Evolutionary conservation across 2,888 invertebrate species (phyloP).

Genomic region (Ochlodes sylvanus): DNA sequence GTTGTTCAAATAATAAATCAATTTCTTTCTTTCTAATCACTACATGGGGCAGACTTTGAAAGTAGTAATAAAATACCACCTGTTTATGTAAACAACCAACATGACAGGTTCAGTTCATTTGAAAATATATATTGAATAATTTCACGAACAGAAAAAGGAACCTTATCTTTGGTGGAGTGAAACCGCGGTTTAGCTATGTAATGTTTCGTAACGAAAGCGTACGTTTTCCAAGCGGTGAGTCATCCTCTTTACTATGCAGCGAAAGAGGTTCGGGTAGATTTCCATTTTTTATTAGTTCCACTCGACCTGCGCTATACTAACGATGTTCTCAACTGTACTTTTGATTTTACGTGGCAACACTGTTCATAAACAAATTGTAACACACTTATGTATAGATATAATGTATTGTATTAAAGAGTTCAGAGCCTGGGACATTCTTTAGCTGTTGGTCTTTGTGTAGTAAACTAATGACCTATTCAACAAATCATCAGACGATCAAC

Average conservation of each 20-base stretch:
- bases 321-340: slow-evolving; percentile 18
- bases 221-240: slow-evolving; percentile 50
- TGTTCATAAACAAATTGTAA: background rate
- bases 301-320: slow-evolving; percentile 31
- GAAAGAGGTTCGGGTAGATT: slow-evolving; percentile 51
- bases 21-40: too few species aligned
- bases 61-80: too few species aligned
- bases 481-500: too few species aligned
- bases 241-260: slow-evolving; percentile 57
- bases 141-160: background rate
- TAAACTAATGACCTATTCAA: too few species aligned
- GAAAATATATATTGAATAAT: background rate
- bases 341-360: background rate
- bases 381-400: too few species aligned
- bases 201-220: slow-evolving; percentile 26
- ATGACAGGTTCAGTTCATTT: too few species aligned
- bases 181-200: slow-evolving; percentile 17
- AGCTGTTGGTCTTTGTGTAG: too few species aligned
- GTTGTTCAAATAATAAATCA: too few species aligned
- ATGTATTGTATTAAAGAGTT: too few species aligned
- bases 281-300: slow-evolving; percentile 40
- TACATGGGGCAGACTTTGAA: too few species aligned
- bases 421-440: too few species aligned
- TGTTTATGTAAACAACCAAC: too few species aligned
- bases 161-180: background rate